Conservation (phyloP, 2,888 invertebrate species). For the Morpho deidamia region DNA sequence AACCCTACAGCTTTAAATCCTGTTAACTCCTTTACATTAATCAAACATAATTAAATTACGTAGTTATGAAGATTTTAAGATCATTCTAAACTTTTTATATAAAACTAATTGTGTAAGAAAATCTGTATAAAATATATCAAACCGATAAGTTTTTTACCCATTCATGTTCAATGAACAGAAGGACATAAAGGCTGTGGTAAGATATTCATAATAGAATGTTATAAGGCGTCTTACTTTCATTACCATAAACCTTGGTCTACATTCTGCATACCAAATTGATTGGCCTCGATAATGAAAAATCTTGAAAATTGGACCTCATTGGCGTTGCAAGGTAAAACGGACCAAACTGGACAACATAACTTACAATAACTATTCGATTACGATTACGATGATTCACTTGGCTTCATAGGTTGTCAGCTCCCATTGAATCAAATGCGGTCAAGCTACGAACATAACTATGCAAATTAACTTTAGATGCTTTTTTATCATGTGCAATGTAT, state of each 20-base stretch:
- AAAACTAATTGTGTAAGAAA: no score
- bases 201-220: not conserved
- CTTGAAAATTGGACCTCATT: constrained; percentile 9
- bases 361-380: not conserved
- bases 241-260: constrained; percentile 24
- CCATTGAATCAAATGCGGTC: not conserved
- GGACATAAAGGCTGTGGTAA: no score
- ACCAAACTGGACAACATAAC: not conserved
- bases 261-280: constrained; percentile 24
- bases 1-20: no score
- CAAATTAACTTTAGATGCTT: not conserved
- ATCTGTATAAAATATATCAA: no score
- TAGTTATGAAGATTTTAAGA: no score
- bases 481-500: not conserved
- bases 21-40: no score
- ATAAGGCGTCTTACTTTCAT: constrained; percentile 1
- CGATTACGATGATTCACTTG: not conserved
- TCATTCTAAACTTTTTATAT: no score
- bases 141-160: no score
- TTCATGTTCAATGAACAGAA: no score
- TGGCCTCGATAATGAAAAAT: constrained; percentile 25
- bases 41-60: no score
- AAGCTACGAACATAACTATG: not conserved
- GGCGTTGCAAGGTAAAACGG: constrained; percentile 2
- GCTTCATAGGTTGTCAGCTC: not conserved